Evolutionary conservation across 2,797 vertebrate species (phyloP), one percentile per base, ranked within the genome.

Genomic region (Rallus crepitans): DNA sequence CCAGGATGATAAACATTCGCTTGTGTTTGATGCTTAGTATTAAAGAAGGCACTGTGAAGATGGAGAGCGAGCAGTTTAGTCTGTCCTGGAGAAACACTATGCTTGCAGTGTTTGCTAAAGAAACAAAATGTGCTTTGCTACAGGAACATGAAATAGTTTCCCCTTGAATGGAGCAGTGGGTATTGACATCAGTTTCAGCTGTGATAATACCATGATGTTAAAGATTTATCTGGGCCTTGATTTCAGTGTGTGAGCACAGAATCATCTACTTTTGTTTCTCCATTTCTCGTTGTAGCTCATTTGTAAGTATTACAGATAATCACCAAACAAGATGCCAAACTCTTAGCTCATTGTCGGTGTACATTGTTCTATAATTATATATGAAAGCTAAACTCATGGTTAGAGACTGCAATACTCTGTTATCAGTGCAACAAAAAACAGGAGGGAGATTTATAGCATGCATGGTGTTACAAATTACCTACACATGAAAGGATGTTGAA

Each of bases 321-420:
- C 60, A 83, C 91, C 60, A 94, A 95, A 94, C 65, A 95, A 93
- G 63, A 93, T 94, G 82, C 91, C 91, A 96, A 89, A 95, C 66
- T 93, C 88, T 69, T 78, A 59, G 82, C 40, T 91, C 73, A 53
- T 91, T 94, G 79, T 89, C 65, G 91, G 66, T 0, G 1, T 76
- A 90, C 80, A 64, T 86, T 96, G 91, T 94, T 93, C 66, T 40
- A 53, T 94, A 96, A 94, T 95, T 97, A 95, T 18, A 96, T 70
- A 80, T 5, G 23, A 94, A 94, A 94, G 37, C 85, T 89, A 89
- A 94, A 94, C 75, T 94, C 82, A 39, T 91, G 53, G 85, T 94
- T 94, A 79, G 63, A 61, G 35, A 57, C 39, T 90, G 77, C 60
- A 70, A 27, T 73, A 82, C 55, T 82, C 82, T 91, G 72, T 82